Conservation (phyloP, 2,797 vertebrate species). For the Alectoris magna region DNA sequence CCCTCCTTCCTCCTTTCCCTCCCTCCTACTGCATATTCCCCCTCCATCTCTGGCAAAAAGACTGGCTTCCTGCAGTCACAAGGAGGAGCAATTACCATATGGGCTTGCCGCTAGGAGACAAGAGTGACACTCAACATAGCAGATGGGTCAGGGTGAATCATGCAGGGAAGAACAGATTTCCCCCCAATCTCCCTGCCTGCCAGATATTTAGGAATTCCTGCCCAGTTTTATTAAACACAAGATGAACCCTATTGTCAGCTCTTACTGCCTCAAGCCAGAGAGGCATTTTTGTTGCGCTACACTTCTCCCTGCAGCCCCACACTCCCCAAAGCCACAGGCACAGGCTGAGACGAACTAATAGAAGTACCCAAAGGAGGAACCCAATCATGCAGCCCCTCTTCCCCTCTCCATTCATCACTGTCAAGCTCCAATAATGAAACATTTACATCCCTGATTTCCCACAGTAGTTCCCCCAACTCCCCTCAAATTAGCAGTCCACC, state of each 20-base stretch:
- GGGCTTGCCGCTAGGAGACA: background rate
- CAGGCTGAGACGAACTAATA: conserved; percentile 21
- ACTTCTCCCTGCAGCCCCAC: background rate
- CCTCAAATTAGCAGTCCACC: conserved; percentile 15
- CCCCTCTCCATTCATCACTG: conserved; percentile 60
- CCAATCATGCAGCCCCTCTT: background rate
- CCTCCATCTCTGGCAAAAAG: background rate
- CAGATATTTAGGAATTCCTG: background rate
- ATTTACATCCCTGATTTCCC: conserved; percentile 53
- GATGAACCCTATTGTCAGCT: background rate
- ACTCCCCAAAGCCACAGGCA: background rate
- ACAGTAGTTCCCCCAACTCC: background rate
- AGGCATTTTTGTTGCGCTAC: background rate
- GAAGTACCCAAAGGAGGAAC: conserved; percentile 4
- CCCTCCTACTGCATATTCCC: background rate
- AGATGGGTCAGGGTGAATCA: background rate
- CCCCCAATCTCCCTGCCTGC: background rate
- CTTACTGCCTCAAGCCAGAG: background rate
- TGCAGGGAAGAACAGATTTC: background rate
- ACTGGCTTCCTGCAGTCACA: background rate
- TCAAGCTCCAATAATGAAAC: conserved; percentile 59
- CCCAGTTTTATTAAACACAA: background rate
- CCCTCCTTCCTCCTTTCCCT: background rate
- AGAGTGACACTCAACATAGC: background rate
- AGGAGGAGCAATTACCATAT: conserved; percentile 3